A percentile compares a stretch with the other conserved stretches of the same genome.
These are phyloP conservation scores for Drosophila engyochracea DNA, from an alignment of 2,888 invertebrate genomes.

Conservation along the genomic window DNA sequence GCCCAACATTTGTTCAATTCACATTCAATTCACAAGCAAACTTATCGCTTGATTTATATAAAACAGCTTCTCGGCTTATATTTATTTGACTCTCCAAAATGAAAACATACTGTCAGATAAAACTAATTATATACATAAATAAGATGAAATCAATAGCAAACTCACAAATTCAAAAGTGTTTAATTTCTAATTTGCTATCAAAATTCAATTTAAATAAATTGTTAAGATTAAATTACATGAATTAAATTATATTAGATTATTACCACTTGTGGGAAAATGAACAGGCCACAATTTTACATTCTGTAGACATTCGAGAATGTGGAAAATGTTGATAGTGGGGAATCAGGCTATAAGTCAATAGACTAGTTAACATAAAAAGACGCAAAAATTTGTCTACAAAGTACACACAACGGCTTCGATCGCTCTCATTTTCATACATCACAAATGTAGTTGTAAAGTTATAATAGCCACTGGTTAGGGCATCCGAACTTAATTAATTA, in stretches of 20 bases:
- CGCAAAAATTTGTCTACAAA: neutral
- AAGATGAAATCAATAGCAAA: neutral
- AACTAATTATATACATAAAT: neutral
- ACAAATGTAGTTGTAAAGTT: neutral
- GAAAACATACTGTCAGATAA: neutral
- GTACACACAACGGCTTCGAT: neutral
- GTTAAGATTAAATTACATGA: neutral
- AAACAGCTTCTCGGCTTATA: neutral
- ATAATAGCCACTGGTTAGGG: neutral
- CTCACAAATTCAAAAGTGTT: neutral
- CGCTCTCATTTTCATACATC: neutral
- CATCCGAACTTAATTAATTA: constrained; percentile 32
- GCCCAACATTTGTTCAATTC: neutral
- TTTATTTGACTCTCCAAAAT: neutral
- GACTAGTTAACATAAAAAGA: too few relatives aligned
- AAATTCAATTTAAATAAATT: neutral
- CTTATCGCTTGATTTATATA: neutral
- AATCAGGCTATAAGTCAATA: too few relatives aligned
- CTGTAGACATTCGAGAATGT: too few relatives aligned
- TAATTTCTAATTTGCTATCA: neutral
- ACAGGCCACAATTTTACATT: too few relatives aligned
- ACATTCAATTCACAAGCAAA: neutral
- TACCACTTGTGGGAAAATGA: neutral
- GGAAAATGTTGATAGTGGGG: too few relatives aligned
- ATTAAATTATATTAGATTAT: neutral